These are phyloP conservation scores for Lasioglossum lativentre DNA, from an alignment of 2,888 invertebrate species.

Conservation along the genomic window DNA sequence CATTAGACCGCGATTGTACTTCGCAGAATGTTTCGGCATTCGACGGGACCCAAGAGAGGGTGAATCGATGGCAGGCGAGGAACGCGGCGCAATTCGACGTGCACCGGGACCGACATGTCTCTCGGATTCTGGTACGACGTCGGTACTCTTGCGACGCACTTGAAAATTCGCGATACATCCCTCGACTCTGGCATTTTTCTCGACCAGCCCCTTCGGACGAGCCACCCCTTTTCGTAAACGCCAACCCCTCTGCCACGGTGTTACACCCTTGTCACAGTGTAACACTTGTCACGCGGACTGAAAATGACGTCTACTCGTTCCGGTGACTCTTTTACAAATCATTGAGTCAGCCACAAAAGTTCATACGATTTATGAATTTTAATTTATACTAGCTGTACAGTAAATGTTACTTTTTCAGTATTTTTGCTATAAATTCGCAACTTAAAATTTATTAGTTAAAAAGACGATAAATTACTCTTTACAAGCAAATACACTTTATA, in stretches of 20 bases:
- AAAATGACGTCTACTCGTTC: too few relatives aligned
- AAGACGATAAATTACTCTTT: too few relatives aligned
- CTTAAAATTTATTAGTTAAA: too few relatives aligned
- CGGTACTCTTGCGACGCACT: conserved; percentile 59
- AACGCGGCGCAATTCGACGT: conserved; percentile 59
- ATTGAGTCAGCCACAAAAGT: too few relatives aligned
- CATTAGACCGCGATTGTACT: conserved; percentile 67
- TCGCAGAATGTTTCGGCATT: conserved; percentile 64
- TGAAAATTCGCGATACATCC: conserved; percentile 38
- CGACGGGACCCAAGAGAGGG: conserved; percentile 43
- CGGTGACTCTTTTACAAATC: too few relatives aligned
- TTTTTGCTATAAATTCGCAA: too few relatives aligned
- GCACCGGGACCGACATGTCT: conserved; percentile 65
- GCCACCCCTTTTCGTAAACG: not conserved
- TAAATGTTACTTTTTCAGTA: too few relatives aligned
- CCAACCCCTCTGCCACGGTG: not conserved
- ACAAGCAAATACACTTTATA: too few relatives aligned
- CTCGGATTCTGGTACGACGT: conserved; percentile 66
- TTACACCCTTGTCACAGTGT: not conserved
- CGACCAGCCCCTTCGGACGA: not conserved
- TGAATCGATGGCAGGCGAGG: conserved; percentile 50
- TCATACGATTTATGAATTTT: too few relatives aligned
- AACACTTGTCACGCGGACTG: too few relatives aligned
- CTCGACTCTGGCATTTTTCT: not conserved
- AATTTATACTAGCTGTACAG: too few relatives aligned